Evolutionary conservation across 2,113 vertebrate species (phyloP), one percentile per base, ranked within the genome.

Genomic region (Nettapus auritus): DNA sequence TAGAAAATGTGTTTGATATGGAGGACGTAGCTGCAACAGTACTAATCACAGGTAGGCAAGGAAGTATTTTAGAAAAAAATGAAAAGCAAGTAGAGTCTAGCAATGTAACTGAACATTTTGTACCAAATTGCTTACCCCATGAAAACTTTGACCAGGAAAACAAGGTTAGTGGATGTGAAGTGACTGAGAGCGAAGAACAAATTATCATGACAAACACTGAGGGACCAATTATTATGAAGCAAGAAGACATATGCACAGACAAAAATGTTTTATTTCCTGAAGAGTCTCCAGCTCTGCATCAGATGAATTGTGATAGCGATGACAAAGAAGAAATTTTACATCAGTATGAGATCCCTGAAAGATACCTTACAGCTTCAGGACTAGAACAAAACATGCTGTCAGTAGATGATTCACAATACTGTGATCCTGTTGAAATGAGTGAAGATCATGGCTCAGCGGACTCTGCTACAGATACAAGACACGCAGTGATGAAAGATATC

Each of bases 331-430:
- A 94, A 57, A 82, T 82, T 63, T 89, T 84, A 50, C 70, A 74
- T 90, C 62, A 23, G 0, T 84, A 78, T 94, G 87, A 92, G 81
- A 91, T 95, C 59, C 88, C 95, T 76, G 94, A 96, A 96, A 95
- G 7, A 64, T 96, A 95, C 36, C 44, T 96, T 33, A 78, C 73
- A 46, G 63, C 90, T 87, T 97, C 95, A 40, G 70, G 52, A 62
- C 22, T 69, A 76, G 89, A 96, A 50, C 59, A 90, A 22, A 69
- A 90, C n/a, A 17, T 22, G 38, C 44, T 87, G 26, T 60, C 86
- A 63, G 90, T 82, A 31, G 82, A 76, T 69, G 70, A 92, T 55
- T 79, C 64, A 81, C 53, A 28, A 66, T 74, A 46, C 59, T 28
- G 36, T 8, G 56, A 89, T 64, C 18, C 15, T 48, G 8, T 26